Base-by-base conservation (phyloP, 2,113 vertebrate genomes). In the Albula glossodonta region DNA sequence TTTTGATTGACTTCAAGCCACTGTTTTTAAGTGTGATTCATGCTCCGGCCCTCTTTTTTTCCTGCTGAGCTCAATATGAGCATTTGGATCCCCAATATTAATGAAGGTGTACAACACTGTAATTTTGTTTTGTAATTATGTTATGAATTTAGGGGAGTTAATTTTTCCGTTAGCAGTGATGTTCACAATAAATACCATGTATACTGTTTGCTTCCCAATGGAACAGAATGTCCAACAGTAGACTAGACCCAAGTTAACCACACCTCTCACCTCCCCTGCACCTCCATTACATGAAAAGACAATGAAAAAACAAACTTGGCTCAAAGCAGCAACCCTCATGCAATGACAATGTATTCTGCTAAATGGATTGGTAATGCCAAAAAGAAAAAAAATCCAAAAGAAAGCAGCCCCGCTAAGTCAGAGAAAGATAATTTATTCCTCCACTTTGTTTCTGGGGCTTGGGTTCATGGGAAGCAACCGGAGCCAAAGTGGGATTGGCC, bases 391-490 rank as follows among this genome's bases (percentile, higher is more conserved):
- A 60, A 66, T 66, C 2, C 19, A 7, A 66, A 66, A 66, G 85
- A 78, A 87, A 89, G 83, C 85, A 88, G 70, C 87, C 87, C 85
- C n/a, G 82, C 86, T 83, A 87, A 87, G 85, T 86, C 82, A 87
- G 88, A 87, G 88, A 87, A 88, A 90, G 90, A 89, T 90, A 87
- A 90, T 90, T 89, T 90, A 90, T 89, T 92, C 89, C 87, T 66
- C 82, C 57, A 86, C 89, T 91, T 89, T 91, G 89, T 92, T 89
- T 84, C 89, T 85, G 81, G 87, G 88, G 87, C 90, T 91, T 66
- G 84, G 91, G 89, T 90, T 91, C 92, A 91, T 91, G 91, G 91
- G 92, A 91, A 92, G 90, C 87, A 89, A 89, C 85, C 87, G 88
- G 87, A 90, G 92, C 86, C 85, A 89, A 87, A 91, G 90, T 90